Percentiles rank a stretch among this genome's conserved stretches.
phyloP scores from a whole-genome alignment of 2,888 invertebrate genomes.

The Corbicula japonica region DNA sequence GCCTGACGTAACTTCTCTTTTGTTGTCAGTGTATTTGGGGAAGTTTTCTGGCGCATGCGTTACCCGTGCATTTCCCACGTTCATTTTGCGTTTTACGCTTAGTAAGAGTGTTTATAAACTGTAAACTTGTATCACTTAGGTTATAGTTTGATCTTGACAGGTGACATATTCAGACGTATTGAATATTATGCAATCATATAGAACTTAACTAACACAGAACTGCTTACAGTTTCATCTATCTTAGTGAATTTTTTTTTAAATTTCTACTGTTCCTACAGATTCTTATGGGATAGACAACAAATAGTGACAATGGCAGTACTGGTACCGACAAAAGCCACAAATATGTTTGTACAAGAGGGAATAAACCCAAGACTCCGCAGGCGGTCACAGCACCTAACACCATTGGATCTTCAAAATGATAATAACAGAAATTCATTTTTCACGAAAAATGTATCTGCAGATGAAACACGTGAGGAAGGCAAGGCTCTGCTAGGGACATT shows the following conservation, averaged over 20 bases:
- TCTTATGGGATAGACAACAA: conserved; percentile 35
- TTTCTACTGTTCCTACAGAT: neutral
- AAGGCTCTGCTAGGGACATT: conserved; percentile 63
- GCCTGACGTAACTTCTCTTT: conserved; percentile 53
- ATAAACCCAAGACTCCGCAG: conserved; percentile 35
- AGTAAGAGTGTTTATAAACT: neutral
- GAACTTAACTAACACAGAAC: neutral
- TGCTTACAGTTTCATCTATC: neutral
- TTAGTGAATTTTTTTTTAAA: neutral
- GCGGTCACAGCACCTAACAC: conserved; percentile 39
- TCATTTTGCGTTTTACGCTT: neutral
- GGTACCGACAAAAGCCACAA: neutral
- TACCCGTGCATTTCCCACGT: neutral
- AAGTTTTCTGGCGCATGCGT: neutral
- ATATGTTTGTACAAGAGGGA: neutral
- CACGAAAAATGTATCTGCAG: conserved; percentile 20
- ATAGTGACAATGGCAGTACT: conserved; percentile 16
- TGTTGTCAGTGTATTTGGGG: too few relatives aligned
- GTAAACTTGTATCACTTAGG: neutral
- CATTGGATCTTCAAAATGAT: conserved; percentile 39
- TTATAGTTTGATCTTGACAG: neutral
- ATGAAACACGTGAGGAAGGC: conserved; percentile 68
- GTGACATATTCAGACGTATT: neutral
- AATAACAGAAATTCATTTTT: conserved; percentile 40
- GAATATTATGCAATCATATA: neutral